These are phyloP conservation scores for Megatriorchis doriae DNA, from an alignment of 2,113 vertebrate species.

Conservation along the genomic window DNA sequence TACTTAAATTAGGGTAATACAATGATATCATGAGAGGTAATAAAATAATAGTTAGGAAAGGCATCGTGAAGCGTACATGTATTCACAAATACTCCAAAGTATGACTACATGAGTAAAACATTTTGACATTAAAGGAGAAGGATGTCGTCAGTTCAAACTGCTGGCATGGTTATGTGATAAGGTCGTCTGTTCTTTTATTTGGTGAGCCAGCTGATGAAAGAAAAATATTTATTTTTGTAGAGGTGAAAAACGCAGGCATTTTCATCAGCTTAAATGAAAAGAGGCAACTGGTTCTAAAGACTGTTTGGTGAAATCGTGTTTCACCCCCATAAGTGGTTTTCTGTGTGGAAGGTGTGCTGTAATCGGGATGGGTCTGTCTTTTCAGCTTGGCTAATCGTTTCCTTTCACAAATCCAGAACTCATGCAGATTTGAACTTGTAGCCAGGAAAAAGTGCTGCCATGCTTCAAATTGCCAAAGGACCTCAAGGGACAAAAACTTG, in stretches of 20 bases:
- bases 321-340: background rate
- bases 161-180: background rate
- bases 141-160: background rate
- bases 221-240: background rate
- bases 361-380: slow-evolving; percentile 11
- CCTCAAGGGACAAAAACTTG: slow-evolving; percentile 77
- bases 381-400: background rate
- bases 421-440: slow-evolving; percentile 73
- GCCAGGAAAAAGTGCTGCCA: slow-evolving; percentile 68
- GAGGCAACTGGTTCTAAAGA: background rate
- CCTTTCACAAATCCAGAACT: slow-evolving; percentile 37
- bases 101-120: background rate
- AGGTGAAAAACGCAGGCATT: background rate
- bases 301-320: background rate
- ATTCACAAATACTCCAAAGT: background rate
- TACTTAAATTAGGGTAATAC: background rate
- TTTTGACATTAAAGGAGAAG: background rate
- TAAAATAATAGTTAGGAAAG: background rate
- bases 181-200: background rate
- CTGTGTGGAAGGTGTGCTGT: slow-evolving; percentile 5
- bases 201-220: background rate
- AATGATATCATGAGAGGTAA: background rate
- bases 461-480: slow-evolving; percentile 75
- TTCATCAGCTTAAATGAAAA: background rate
- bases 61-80: background rate